Base-by-base conservation (phyloP, 1,140 invertebrate genomes). In the Steinernema khuongi region DNA sequence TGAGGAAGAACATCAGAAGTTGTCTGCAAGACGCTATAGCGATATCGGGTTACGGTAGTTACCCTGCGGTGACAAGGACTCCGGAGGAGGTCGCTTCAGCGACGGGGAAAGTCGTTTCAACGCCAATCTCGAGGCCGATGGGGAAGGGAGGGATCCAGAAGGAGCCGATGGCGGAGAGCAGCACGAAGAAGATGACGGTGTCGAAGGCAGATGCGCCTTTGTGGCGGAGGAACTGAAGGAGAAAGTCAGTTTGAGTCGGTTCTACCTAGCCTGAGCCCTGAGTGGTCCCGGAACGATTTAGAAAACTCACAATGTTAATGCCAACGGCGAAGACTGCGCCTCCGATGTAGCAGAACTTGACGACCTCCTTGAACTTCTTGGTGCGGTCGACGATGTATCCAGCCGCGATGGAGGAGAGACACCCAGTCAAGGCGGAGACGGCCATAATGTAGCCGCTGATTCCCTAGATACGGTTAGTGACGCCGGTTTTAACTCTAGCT, bases 11-110 rank as follows among this genome's bases (percentile, higher is more conserved):
- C 73, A 74, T 74, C 18, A 70, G 31, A 1, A 74, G 71, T 26
- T 76, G 73, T 7, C 73, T 60, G 60, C 71, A 73, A 31, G 43
- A 7, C 18, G 72, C 72, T 4, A 74, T 29, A 28, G 30, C 70
- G 26, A 26, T 7, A 18, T 11, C 28, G 32, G 2, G 28, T 70
- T 70, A 19, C 69, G 33, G 60, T 30, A 72, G 4, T 4, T 72
- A 44, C 66, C 70, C 28, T 17, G 66, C 70, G 31, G 44, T 72
- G 30, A 60, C 43, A 41, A 36, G 72, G 68, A 80, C 30, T 67
- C 81, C 81, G 14, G 82, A 77, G 7, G 82, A 82, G 1, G 82
- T 82, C 1, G 82, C 81, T 69, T 84, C 82, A 22, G 79, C 71
- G 17, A 83, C 82, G 18, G 81, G 81, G 44, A 73, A 82, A 32